Base-by-base conservation (phyloP, 2,797 vertebrate species). In the Zenarchopterus dispar region DNA sequence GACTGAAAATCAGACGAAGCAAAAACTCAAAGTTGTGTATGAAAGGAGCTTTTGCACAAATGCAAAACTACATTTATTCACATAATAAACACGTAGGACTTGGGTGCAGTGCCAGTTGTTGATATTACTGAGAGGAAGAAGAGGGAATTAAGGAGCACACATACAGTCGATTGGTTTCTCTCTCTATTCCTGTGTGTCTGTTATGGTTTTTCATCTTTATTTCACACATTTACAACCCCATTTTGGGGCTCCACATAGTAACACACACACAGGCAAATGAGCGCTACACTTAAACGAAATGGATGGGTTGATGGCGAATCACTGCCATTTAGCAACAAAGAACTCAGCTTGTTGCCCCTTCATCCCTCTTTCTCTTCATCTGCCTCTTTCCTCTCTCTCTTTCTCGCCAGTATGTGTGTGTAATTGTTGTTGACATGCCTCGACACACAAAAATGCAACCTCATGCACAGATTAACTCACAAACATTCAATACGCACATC, bases 251-350 rank as follows among this genome's bases (percentile, higher is more conserved):
- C 63, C 67, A 62, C 70, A 60, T 73, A 59, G 58, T 21, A 13
- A 36, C 9, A 58, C 44, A 57, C 56, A 49, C 68, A 67, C 67
- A 53, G 2, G 24, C 62, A 83, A 78, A 84, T 80, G 76, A 84
- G 71, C 65, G 51, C 64, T 73, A 76, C 73, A 74, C 86, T 83
- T 85, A 76, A 78, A 80, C 77, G 71, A 88, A 91, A 89, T 85
- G 84, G 71, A 75, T 66, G 72, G 64, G 76, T 70, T 80, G 81
- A 76, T 86, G 81, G 79, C 78, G 81, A 89, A 89, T 87, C 79
- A 83, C 83, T 78, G 84, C 82, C 83, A 90, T 90, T 91, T 88
- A 84, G 79, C 76, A 83, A 89, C 89, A 85, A 88, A 89, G 77
- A 82, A 85, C 85, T 79, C 84, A 89, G 77, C 85, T 82, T 86